Evolutionary conservation across 2,113 vertebrate genomes (phyloP).

Genomic region (Panthera uncia): DNA sequence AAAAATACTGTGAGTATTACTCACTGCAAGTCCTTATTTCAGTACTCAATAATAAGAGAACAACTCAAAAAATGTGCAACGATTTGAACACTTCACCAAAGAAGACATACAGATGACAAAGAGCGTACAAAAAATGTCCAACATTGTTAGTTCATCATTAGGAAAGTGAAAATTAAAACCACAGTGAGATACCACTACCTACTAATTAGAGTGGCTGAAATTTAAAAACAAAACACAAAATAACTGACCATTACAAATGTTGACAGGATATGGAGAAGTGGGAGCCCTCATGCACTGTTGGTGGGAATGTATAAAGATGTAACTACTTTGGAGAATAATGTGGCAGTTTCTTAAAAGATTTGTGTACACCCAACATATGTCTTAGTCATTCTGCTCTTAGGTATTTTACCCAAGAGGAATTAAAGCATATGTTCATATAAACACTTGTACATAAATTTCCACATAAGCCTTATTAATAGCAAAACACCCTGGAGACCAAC

Average conservation of each 20-base stretch:
- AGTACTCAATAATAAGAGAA: background rate
- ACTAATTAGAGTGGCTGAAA: background rate
- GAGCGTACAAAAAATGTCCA: background rate
- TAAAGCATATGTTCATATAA: background rate
- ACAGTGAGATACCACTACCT: background rate
- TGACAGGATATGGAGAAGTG: background rate
- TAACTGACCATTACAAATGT: background rate
- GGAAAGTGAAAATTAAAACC: background rate
- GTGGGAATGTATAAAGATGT: background rate
- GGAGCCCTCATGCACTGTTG: background rate
- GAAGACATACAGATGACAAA: background rate
- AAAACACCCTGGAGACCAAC: background rate
- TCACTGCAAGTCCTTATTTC: background rate
- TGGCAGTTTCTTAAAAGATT: background rate
- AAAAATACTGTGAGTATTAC: background rate
- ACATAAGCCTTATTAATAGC: background rate
- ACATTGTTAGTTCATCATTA: background rate
- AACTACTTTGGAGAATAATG: background rate
- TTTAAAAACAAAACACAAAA: background rate
- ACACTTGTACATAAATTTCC: background rate
- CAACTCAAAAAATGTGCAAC: background rate
- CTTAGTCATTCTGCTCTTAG: background rate
- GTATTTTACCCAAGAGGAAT: background rate
- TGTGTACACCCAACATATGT: background rate
- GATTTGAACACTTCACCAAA: background rate